These are phyloP conservation scores for Seladonia tumulorum DNA, from an alignment of 2,888 invertebrate genomes.

Conservation along the genomic window DNA sequence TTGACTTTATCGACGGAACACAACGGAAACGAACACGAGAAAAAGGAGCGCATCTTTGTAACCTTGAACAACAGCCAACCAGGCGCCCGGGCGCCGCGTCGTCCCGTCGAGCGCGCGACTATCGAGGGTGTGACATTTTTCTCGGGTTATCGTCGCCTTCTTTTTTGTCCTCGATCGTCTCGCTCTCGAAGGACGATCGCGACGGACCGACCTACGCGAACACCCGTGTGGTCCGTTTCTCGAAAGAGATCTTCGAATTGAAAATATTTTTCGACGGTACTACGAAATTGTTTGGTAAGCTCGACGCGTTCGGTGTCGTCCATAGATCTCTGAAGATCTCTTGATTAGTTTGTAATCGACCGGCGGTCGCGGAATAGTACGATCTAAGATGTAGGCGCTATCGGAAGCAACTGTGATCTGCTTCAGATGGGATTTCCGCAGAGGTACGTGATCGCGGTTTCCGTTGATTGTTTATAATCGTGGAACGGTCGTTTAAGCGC, in stretches of 20 bases:
- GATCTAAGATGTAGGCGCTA: no score
- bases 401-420: not conserved
- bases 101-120: not conserved
- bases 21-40: not conserved
- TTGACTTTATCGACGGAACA: not conserved
- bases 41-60: not conserved
- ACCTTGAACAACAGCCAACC: not conserved
- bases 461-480: no score
- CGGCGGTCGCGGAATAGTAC: no score
- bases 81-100: not conserved
- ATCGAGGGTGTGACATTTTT: not conserved
- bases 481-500: no score
- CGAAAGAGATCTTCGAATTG: no score
- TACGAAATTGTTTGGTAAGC: no score
- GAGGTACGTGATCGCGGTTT: not conserved
- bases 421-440: not conserved
- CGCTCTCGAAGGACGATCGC: not conserved
- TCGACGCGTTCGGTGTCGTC: no score
- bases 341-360: no score
- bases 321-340: no score
- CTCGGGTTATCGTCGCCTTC: not conserved
- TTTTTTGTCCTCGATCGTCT: not conserved
- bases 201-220: no score
- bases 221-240: no score
- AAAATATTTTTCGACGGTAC: no score